Base-by-base conservation (phyloP, 2,888 invertebrate species). In the Thymelicus sylvestris region DNA sequence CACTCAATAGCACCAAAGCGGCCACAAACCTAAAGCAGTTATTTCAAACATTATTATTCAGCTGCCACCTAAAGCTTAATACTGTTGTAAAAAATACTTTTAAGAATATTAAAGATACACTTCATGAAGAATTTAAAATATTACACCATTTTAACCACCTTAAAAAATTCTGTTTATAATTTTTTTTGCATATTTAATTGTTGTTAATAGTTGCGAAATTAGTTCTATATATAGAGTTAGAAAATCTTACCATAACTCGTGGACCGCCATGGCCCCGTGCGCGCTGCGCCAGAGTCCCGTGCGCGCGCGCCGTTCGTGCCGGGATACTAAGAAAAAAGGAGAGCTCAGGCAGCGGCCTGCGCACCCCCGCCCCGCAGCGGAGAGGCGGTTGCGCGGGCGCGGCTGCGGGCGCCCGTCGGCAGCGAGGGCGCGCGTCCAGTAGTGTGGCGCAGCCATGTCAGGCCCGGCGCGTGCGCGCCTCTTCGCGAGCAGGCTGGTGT, bases 361-460 rank as follows among this genome's bases (percentile, higher is more conserved):
- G 75, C 84, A 82, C 90, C 87, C 90, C 89, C 88, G 85, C 89
- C 86, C 86, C 87, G 82, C 85, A 70, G 76, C 60, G 62, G 52
- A 67, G 72, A 64, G 71, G 72, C 67, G 74, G 77, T 77, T 76
- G 81, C 79, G 79, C 80, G 79, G 81, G 79, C 79, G 78, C 80
- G 75, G 77, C 80, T 78, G 81, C 81, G 82, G 79, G 79, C 79
- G 79, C 79, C 79, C 78, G 78, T 80, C 78, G 80, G 76, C 76
- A 79, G 81, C 77, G 84, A 84, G 86, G 87, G 88, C 89, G 89
- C 86, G 87, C 89, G 83, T 81, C 89, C 91, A 91, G 91, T 92
- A 91, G 89, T 87, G 91, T 86, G 88, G 89, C 90, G 89, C 90
- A 91, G 92, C 91, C 92, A 93, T 93, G 92, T 89, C 93, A 88